phyloP scores from a whole-genome alignment of 2,797 vertebrate species.

The Tenualosa ilisha region DNA sequence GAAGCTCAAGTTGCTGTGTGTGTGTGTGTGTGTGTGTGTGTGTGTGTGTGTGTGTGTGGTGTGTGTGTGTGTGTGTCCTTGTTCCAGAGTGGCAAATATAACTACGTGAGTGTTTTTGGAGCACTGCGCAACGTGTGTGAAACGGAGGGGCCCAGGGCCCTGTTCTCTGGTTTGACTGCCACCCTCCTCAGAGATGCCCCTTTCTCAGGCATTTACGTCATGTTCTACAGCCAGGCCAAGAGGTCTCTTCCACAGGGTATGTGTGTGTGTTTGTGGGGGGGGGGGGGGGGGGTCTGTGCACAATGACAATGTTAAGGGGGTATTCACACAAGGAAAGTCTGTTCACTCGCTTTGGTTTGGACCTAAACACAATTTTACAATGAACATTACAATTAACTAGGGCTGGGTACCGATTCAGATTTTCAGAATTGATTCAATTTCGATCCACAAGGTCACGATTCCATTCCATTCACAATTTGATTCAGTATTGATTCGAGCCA shows the following conservation, averaged over 20 bases:
- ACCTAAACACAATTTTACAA: no score
- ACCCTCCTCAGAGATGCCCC: conserved; percentile 92
- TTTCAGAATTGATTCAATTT: no score
- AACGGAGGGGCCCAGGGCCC: conserved; percentile 83
- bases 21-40: neutral
- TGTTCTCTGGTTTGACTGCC: conserved; percentile 91
- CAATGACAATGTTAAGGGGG: no score
- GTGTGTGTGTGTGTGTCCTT: neutral
- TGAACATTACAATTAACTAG: no score
- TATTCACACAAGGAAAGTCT: no score
- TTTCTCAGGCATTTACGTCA: conserved; percentile 96
- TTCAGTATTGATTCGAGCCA: no score
- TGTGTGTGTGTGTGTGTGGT: neutral
- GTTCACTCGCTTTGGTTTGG: no score
- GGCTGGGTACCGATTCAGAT: no score
- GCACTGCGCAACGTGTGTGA: conserved; percentile 85
- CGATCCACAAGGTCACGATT: no score
- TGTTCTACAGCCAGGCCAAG: conserved; percentile 96
- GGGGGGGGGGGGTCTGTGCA: neutral
- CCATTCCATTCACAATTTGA: no score
- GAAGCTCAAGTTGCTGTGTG: neutral
- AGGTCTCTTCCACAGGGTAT: conserved; percentile 75
- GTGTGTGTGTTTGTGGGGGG: neutral
- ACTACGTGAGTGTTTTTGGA: conserved; percentile 81
- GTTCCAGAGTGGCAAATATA: conserved; percentile 86